phyloP scores from a whole-genome alignment of 2,888 invertebrate species.

The Acrocyrtus sp. region DNA sequence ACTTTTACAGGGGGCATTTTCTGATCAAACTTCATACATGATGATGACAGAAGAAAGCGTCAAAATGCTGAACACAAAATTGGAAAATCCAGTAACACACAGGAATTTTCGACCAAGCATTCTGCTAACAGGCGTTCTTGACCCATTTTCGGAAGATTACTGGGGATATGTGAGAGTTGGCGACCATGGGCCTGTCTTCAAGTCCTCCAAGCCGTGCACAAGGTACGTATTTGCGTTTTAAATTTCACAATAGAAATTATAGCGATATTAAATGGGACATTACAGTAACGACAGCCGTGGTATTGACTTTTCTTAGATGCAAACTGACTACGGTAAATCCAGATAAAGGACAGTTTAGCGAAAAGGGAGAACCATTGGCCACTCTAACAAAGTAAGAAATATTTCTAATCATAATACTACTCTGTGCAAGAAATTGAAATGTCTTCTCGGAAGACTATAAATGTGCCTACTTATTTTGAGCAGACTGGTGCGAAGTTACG shows the following conservation, averaged over 20 bases:
- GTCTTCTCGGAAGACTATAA: background rate
- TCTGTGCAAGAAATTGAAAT: background rate
- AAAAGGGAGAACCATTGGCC: slow-evolving; percentile 56
- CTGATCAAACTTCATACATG: slow-evolving; percentile 66
- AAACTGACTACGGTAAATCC: slow-evolving; percentile 58
- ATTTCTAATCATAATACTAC: background rate
- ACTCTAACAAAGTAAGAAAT: slow-evolving; percentile 55
- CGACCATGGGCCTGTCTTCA: slow-evolving; percentile 63
- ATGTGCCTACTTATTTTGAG: background rate
- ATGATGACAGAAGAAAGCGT: slow-evolving; percentile 65
- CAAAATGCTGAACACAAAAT: slow-evolving; percentile 65
- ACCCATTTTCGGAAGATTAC: slow-evolving; percentile 65
- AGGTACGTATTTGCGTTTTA: slow-evolving; percentile 64
- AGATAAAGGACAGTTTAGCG: slow-evolving; percentile 49
- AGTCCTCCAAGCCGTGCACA: slow-evolving; percentile 65
- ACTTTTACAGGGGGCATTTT: slow-evolving; percentile 58
- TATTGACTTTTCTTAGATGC: slow-evolving; percentile 57
- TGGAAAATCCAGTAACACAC: slow-evolving; percentile 63
- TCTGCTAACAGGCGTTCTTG: slow-evolving; percentile 64
- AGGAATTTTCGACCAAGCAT: slow-evolving; percentile 67
- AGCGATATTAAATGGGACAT: background rate
- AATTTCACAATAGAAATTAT: too few species aligned
- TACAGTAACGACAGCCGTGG: too few species aligned
- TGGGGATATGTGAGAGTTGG: slow-evolving; percentile 66
- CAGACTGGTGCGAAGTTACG: slow-evolving; percentile 52